These are phyloP conservation scores for Acanthis flammea DNA, from an alignment of 2,797 vertebrate genomes.

Conservation along the genomic window DNA sequence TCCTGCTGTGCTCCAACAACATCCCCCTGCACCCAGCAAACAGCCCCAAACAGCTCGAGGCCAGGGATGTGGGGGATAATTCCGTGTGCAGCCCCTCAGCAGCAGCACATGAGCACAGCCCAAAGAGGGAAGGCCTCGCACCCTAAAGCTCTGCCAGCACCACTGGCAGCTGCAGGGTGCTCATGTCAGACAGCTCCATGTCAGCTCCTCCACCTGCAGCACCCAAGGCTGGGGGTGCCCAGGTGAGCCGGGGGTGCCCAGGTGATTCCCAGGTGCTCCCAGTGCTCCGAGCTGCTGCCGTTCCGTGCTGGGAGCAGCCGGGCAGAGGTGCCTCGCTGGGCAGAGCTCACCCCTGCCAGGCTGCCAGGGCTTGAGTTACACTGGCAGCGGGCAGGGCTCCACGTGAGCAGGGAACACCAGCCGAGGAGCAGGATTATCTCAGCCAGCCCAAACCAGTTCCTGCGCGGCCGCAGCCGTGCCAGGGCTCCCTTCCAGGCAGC, in stretches of 20 bases:
- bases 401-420: constrained; percentile 62
- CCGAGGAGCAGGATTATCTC: constrained; percentile 56
- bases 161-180: not conserved
- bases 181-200: not conserved
- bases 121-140: rapidly evolving
- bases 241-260: not conserved
- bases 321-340: not conserved
- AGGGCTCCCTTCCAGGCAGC: constrained; percentile 34
- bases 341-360: constrained; percentile 30
- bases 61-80: not conserved
- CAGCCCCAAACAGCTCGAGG: not conserved
- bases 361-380: constrained; percentile 39
- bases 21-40: not conserved
- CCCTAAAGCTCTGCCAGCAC: not conserved
- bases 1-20: not conserved
- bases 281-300: rapidly evolving
- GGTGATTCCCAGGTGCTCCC: not conserved
- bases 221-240: not conserved
- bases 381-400: not conserved
- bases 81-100: not conserved
- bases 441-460: constrained; percentile 70
- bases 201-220: not conserved
- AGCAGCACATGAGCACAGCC: not conserved
- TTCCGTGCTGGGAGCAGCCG: rapidly evolving
- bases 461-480: not conserved